A percentile compares a stretch with the other conserved stretches of the same genome.
Evolutionary conservation across 2,797 vertebrate genomes (phyloP).

Genomic region (Sitta carolinensis): DNA sequence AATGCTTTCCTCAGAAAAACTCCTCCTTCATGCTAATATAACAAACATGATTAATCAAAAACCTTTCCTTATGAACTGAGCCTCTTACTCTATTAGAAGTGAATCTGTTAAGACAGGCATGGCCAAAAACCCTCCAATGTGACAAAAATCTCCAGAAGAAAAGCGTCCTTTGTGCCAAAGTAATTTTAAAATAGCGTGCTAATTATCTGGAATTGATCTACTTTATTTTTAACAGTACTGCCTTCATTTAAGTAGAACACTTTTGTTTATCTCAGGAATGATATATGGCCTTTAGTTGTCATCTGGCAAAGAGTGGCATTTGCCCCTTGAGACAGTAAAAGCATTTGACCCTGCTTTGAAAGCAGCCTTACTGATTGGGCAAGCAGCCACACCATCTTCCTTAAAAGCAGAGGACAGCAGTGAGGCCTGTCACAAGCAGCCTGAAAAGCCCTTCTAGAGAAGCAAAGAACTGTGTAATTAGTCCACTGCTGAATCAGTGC

Average conservation of each 20-base stretch:
- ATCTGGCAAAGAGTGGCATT: background rate
- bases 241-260: background rate
- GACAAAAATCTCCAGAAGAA: background rate
- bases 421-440: background rate
- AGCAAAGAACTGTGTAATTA: slow-evolving; percentile 14
- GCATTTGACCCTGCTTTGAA: background rate
- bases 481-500: background rate
- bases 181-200: background rate
- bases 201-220: background rate
- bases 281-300: background rate
- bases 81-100: background rate
- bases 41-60: background rate
- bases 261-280: background rate
- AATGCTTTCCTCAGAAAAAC: background rate
- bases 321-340: background rate
- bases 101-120: slow-evolving; percentile 20
- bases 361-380: background rate
- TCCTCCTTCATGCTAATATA: background rate
- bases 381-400: background rate
- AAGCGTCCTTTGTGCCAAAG: background rate
- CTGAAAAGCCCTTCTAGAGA: background rate
- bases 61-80: background rate
- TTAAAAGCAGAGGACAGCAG: slow-evolving; percentile 6
- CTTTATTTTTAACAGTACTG: background rate
- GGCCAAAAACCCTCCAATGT: background rate